These are phyloP conservation scores for Myanophis thanlyinensis DNA, from an alignment of 2,113 vertebrate species.

Conservation along the genomic window DNA sequence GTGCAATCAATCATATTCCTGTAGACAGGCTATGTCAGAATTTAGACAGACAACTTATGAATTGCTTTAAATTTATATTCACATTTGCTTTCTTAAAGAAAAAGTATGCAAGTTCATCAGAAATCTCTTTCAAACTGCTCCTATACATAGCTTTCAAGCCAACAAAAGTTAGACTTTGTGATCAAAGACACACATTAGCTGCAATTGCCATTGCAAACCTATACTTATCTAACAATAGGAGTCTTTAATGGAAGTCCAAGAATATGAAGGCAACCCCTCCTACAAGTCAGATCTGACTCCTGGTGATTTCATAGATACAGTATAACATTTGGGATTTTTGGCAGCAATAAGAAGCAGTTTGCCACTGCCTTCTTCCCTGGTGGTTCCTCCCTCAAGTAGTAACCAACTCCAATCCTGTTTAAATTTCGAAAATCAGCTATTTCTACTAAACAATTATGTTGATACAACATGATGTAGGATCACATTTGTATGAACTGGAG, in stretches of 20 bases:
- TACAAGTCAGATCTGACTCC: not conserved
- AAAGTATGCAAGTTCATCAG: conserved; percentile 6
- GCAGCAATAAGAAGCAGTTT: not conserved
- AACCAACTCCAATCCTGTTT: not conserved
- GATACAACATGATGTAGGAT: not conserved
- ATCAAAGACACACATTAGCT: not conserved
- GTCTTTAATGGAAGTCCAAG: not conserved
- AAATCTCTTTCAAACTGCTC: not conserved
- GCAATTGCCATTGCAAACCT: not conserved
- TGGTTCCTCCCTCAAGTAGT: not conserved
- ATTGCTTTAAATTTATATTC: not conserved
- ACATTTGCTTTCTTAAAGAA: not conserved
- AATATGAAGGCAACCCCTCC: not conserved
- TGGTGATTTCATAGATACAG: not conserved
- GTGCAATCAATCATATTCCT: not conserved
- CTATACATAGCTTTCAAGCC: too few relatives aligned
- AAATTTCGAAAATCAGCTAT: not conserved
- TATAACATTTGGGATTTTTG: not conserved
- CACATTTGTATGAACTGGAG: not conserved
- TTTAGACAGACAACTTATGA: accelerated
- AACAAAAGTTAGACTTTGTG: not conserved
- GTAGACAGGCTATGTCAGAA: not conserved
- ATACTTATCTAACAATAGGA: not conserved
- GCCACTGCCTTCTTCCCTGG: not conserved
- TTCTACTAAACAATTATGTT: not conserved